Evolutionary conservation across 1,140 invertebrate genomes (phyloP).

Genomic region (Drosophila jambulina): DNA sequence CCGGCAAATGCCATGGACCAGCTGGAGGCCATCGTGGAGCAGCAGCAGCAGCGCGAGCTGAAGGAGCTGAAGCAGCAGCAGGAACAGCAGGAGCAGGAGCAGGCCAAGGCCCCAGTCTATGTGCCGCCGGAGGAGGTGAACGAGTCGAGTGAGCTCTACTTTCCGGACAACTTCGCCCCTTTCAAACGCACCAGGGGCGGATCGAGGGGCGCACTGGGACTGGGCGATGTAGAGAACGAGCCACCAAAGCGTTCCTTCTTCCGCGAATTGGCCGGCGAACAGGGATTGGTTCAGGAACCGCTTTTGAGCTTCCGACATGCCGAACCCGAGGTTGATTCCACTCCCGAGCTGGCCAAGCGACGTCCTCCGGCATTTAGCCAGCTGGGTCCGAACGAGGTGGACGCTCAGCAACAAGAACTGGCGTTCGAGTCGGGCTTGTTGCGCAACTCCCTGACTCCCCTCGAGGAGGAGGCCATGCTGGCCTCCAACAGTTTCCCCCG

Average conservation of each 20-base stretch:
- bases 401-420: conserved; percentile 55
- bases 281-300: conserved; percentile 63
- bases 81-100: conserved; percentile 40
- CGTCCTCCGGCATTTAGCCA: conserved; percentile 42
- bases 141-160: conserved; percentile 78
- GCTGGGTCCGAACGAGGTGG: conserved; percentile 21
- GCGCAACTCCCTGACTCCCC: conserved; percentile 73
- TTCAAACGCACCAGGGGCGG: conserved; percentile 56
- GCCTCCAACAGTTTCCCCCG: conserved; percentile 72
- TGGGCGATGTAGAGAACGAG: not conserved
- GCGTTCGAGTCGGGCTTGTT: conserved; percentile 68
- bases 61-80: conserved; percentile 37
- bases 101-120: conserved; percentile 41
- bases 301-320: conserved; percentile 17
- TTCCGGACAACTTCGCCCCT: conserved; percentile 74
- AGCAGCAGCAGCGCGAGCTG: conserved; percentile 59
- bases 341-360: conserved; percentile 63
- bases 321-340: conserved; percentile 18
- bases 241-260: conserved; percentile 69
- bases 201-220: conserved; percentile 15
- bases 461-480: conserved; percentile 82
- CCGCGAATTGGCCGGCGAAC: conserved; percentile 74
- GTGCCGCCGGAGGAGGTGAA: conserved; percentile 78
- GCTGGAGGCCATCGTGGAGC: conserved; percentile 71
- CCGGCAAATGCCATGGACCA: conserved; percentile 70